A percentile compares a stretch with the other conserved stretches of the same genome.
These are phyloP conservation scores for Ostrea denselamellosa DNA, from an alignment of 1,140 invertebrate genomes.

Conservation along the genomic window DNA sequence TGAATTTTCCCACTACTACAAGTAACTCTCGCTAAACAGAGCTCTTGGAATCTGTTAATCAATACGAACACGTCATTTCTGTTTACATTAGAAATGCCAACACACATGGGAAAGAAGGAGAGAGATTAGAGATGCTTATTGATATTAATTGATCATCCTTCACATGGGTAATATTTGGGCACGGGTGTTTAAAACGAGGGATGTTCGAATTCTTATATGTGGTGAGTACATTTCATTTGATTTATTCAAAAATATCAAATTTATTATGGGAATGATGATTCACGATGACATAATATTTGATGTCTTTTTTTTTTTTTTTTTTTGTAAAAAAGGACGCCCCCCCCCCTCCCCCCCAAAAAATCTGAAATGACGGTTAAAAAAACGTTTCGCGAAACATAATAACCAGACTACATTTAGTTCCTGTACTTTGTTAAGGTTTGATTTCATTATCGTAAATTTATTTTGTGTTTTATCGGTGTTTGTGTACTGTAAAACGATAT, in stretches of 20 bases:
- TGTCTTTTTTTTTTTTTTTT: too few relatives aligned
- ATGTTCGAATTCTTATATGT: slow-evolving; percentile 17
- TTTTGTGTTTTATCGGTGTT: too few relatives aligned
- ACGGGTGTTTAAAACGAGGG: slow-evolving; percentile 27
- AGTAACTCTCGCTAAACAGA: not conserved
- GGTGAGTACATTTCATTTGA: slow-evolving; percentile 18
- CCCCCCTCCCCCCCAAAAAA: too few relatives aligned
- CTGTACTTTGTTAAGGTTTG: too few relatives aligned
- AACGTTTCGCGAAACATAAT: too few relatives aligned
- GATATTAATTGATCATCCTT: not conserved
- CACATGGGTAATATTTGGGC: slow-evolving; percentile 17
- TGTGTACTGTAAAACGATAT: too few relatives aligned
- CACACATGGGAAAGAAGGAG: slow-evolving; percentile 12
- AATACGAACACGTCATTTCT: slow-evolving; percentile 27
- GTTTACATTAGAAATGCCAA: slow-evolving; percentile 34
- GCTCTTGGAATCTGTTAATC: not conserved
- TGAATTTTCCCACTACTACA: not conserved
- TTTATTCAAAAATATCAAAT: not conserved
- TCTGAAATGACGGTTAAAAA: too few relatives aligned
- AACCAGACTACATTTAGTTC: too few relatives aligned
- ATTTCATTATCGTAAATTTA: too few relatives aligned
- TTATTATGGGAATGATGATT: not conserved
- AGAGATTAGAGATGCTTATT: not conserved
- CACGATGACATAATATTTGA: not conserved
- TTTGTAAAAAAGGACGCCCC: too few relatives aligned